phyloP scores from a whole-genome alignment of 2,888 invertebrate genomes.

The Morpho deidamia region DNA sequence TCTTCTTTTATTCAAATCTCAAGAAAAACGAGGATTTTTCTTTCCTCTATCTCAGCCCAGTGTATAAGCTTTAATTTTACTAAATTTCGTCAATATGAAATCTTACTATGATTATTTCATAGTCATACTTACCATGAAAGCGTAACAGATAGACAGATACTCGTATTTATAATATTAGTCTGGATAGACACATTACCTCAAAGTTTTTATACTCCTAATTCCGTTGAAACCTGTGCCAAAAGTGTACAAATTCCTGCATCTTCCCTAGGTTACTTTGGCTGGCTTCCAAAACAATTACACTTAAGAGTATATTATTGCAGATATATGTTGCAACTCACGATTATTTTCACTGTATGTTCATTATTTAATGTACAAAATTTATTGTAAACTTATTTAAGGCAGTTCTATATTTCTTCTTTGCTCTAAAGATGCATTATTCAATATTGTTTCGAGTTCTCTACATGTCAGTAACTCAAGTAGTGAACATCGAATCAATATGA shows the following conservation, averaged over 20 bases:
- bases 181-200: slow-evolving; percentile 1
- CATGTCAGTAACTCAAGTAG: too few relatives aligned
- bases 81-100: too few relatives aligned
- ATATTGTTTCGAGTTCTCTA: too few relatives aligned
- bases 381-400: too few relatives aligned
- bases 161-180: background rate
- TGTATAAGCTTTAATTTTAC: too few relatives aligned
- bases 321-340: slow-evolving; percentile 15
- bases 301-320: slow-evolving; percentile 22
- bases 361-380: background rate
- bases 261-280: slow-evolving; percentile 21
- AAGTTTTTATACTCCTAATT: slow-evolving; percentile 3
- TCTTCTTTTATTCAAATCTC: too few relatives aligned
- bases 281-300: slow-evolving; percentile 25
- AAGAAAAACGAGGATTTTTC: too few relatives aligned
- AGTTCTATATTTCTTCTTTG: too few relatives aligned
- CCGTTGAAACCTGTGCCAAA: background rate
- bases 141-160: background rate
- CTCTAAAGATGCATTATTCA: too few relatives aligned
- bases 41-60: too few relatives aligned
- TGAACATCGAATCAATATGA: too few relatives aligned
- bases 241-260: slow-evolving; percentile 12
- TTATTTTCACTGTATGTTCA: slow-evolving; percentile 6
- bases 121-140: background rate
- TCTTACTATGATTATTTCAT: too few relatives aligned